Percentiles rank a stretch among this genome's conserved stretches.
Conservation (phyloP, 2,797 vertebrate species). For the Podarcis lilfordi region DNA sequence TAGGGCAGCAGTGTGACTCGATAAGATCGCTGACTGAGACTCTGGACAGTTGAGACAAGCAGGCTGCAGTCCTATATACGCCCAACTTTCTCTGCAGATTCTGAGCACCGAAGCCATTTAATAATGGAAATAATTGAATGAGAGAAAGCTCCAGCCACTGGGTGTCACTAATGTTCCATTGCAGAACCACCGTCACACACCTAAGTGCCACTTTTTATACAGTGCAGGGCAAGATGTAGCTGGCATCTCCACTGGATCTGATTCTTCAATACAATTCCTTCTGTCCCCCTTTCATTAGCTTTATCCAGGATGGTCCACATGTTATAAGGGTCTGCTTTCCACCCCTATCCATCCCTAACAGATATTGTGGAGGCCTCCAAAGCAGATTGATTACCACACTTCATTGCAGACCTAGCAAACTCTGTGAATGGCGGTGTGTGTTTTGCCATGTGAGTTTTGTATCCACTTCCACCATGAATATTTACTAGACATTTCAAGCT, state of each 20-base stretch:
- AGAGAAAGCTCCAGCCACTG: conserved; percentile 56
- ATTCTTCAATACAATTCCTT: background rate
- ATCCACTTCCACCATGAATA: conserved; percentile 23
- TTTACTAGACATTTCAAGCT: conserved; percentile 37
- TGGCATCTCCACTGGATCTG: background rate
- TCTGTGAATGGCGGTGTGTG: conserved; percentile 6
- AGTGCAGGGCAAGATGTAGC: background rate
- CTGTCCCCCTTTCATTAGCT: background rate
- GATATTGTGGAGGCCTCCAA: background rate
- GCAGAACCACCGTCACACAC: accelerated
- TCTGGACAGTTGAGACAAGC: background rate
- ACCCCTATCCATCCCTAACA: background rate
- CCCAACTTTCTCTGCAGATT: background rate
- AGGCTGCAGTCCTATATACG: background rate
- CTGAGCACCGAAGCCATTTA: background rate
- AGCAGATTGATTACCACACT: conserved; percentile 19
- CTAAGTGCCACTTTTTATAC: background rate
- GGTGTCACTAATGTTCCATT: conserved; percentile 68
- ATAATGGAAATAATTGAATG: background rate
- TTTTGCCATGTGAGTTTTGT: conserved; percentile 15
- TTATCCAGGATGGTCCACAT: background rate
- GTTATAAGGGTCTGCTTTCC: background rate
- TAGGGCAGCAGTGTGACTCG: background rate
- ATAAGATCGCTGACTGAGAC: background rate
- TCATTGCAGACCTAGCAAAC: background rate